phyloP scores from a whole-genome alignment of 2,797 vertebrate genomes.

The Prionace glauca region DNA sequence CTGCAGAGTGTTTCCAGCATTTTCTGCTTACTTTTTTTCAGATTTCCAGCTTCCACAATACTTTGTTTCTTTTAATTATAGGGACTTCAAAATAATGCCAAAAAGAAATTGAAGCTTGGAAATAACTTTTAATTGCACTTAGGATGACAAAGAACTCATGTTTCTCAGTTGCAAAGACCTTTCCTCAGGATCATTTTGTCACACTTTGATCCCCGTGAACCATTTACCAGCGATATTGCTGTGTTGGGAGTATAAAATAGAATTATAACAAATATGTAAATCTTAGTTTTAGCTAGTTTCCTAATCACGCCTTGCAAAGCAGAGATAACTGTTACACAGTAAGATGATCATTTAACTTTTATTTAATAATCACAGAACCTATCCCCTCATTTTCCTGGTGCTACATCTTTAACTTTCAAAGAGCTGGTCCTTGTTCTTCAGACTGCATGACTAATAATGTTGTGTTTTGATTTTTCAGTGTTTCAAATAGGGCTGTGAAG shows the following conservation, averaged over 20 bases:
- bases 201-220: not conserved
- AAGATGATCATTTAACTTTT: not conserved
- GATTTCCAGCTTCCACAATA: not conserved
- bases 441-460: not conserved
- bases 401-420: not conserved
- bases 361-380: not conserved
- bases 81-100: not conserved
- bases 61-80: not conserved
- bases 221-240: not conserved
- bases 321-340: not conserved
- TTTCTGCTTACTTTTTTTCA: not conserved
- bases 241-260: not conserved
- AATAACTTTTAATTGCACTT: not conserved
- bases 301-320: not conserved
- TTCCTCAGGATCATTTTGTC: not conserved
- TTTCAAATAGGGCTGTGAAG: slow-evolving; percentile 2
- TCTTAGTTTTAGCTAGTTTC: not conserved
- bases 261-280: not conserved
- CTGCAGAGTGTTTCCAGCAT: not conserved
- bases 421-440: not conserved
- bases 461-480: slow-evolving; percentile 3
- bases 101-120: not conserved
- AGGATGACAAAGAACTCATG: not conserved
- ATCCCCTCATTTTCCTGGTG: not conserved
- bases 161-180: not conserved